Conservation (phyloP, 2,888 invertebrate species). For the Tetanocera ferruginea region DNA sequence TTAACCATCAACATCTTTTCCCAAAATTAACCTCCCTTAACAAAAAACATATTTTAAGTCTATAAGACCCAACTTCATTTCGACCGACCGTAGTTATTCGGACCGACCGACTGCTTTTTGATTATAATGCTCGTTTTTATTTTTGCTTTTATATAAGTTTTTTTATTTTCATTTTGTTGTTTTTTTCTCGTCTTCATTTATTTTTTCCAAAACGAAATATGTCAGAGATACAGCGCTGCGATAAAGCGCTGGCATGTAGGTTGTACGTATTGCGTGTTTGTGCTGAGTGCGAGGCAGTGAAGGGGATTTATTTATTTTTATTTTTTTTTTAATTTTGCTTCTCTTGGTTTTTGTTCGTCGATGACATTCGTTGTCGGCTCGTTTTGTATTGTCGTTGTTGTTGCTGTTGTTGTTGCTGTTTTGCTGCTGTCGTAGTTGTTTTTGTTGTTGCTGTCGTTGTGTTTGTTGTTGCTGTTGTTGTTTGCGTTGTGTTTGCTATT, state of each 20-base stretch:
- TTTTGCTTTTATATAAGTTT: slow-evolving; percentile 32
- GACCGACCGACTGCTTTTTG: slow-evolving; percentile 8
- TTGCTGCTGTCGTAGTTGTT: neutral
- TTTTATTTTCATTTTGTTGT: slow-evolving; percentile 33
- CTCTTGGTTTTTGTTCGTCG: slow-evolving; percentile 47
- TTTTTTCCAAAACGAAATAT: slow-evolving; percentile 52
- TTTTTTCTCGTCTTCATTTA: slow-evolving; percentile 43
- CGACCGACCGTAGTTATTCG: neutral
- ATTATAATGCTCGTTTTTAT: slow-evolving; percentile 1
- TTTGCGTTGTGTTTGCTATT: slow-evolving; percentile 8
- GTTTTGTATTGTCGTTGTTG: slow-evolving; percentile 44
- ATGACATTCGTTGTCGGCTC: slow-evolving; percentile 51
- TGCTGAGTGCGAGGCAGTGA: slow-evolving; percentile 33
- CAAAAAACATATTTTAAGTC: neutral
- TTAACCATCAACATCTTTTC: no score
- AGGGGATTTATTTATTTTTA: slow-evolving; percentile 45
- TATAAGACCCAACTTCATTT: neutral
- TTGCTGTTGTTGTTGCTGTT: neutral
- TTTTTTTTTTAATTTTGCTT: slow-evolving; percentile 43
- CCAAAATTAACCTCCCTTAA: neutral
- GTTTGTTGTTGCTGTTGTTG: neutral
- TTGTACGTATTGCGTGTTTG: slow-evolving; percentile 32
- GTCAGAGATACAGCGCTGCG: slow-evolving; percentile 55
- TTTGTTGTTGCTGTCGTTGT: slow-evolving; percentile 26
- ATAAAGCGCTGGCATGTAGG: slow-evolving; percentile 48